Conservation (phyloP, 1,140 invertebrate species). For the Trissolcus basalis region DNA sequence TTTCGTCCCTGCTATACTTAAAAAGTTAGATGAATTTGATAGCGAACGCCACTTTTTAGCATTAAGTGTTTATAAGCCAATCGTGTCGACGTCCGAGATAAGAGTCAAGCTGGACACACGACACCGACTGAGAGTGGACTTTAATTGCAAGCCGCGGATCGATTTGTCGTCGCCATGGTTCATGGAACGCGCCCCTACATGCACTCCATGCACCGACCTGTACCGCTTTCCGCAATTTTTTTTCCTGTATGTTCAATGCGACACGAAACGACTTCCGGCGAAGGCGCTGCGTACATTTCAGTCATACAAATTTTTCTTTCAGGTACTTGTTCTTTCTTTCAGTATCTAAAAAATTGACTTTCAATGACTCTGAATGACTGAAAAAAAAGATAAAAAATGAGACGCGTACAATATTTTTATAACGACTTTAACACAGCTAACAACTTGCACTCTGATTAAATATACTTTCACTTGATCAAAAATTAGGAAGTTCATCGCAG, state of each 20-base stretch:
- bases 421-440: too few relatives aligned
- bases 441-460: too few relatives aligned
- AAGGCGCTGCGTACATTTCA: constrained; percentile 46
- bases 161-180: constrained; percentile 70
- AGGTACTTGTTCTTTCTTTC: too few relatives aligned
- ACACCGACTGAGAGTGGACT: constrained; percentile 59
- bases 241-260: constrained; percentile 39
- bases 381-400: background rate
- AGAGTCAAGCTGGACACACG: constrained; percentile 63
- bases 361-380: too few relatives aligned
- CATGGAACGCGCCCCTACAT: constrained; percentile 51
- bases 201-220: constrained; percentile 42
- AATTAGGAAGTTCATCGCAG: constrained; percentile 9
- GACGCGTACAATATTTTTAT: too few relatives aligned
- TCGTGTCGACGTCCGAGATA: constrained; percentile 64
- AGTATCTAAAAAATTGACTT: too few relatives aligned
- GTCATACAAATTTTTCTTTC: too few relatives aligned
- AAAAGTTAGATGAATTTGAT: constrained; percentile 18
- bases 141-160: constrained; percentile 72
- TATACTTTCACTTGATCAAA: constrained; percentile 16
- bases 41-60: constrained; percentile 36
- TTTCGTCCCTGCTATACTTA: background rate
- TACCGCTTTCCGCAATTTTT: constrained; percentile 37
- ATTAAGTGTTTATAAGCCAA: constrained; percentile 60
- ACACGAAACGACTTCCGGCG: constrained; percentile 58